Evolutionary conservation across 2,888 invertebrate genomes (phyloP).

Genomic region (Cristatella mucedo): DNA sequence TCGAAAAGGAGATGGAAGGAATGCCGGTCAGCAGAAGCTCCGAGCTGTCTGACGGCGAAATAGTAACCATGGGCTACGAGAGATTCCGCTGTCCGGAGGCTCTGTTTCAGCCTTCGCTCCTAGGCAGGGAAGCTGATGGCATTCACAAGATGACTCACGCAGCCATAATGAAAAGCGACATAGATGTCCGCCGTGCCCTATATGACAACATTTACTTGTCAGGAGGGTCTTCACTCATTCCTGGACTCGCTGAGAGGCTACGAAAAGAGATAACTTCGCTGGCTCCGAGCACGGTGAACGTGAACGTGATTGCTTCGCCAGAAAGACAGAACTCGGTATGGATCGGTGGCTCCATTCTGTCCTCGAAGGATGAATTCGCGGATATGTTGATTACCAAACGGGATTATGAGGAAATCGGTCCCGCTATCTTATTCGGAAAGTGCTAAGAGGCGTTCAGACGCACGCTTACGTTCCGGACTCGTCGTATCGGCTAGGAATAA

Average conservation of each 20-base stretch:
- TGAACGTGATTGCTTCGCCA: slow-evolving; percentile 81
- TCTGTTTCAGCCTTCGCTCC: slow-evolving; percentile 16
- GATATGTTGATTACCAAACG: slow-evolving; percentile 29
- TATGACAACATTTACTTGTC: slow-evolving; percentile 20
- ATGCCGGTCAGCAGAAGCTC: slow-evolving; percentile 76
- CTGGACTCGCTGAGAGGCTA: slow-evolving; percentile 31
- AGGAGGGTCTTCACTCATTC: slow-evolving; percentile 30
- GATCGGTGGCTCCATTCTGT: slow-evolving; percentile 45
- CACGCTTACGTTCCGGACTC: no score
- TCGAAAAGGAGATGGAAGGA: slow-evolving; percentile 83
- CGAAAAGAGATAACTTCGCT: slow-evolving; percentile 48
- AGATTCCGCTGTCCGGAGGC: slow-evolving; percentile 24
- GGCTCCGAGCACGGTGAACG: slow-evolving; percentile 69
- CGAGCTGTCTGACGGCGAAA: slow-evolving; percentile 52
- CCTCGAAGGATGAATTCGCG: slow-evolving; percentile 22
- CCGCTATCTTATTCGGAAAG: slow-evolving; percentile 10
- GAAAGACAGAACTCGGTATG: slow-evolving; percentile 79
- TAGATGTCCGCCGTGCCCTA: slow-evolving; percentile 22
- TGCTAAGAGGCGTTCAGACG: no score
- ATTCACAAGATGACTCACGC: slow-evolving; percentile 12
- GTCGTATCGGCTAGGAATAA: no score
- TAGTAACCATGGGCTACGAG: slow-evolving; percentile 32
- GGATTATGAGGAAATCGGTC: slow-evolving; percentile 18
- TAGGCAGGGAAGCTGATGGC: slow-evolving; percentile 15
- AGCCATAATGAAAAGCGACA: slow-evolving; percentile 22